A percentile compares a stretch with the other conserved stretches of the same genome.
phyloP scores from a whole-genome alignment of 2,797 vertebrate genomes.

The Phaenicophaeus curvirostris region DNA sequence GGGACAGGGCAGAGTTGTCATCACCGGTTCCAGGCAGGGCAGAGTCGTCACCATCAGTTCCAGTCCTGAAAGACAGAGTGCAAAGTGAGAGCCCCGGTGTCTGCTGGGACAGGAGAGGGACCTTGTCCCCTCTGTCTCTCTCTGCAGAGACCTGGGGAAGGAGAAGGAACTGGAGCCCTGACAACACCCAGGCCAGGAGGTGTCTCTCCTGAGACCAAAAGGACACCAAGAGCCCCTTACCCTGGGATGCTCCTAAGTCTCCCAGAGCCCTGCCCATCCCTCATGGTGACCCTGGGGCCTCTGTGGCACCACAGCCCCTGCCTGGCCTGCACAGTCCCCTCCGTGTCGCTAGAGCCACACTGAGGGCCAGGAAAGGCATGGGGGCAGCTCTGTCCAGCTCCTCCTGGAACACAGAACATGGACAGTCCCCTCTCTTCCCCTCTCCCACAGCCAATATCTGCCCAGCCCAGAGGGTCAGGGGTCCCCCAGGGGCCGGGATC shows the following conservation, averaged over 20 bases:
- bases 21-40: no score
- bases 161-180: neutral
- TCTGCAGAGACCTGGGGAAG: neutral
- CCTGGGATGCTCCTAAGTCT: neutral
- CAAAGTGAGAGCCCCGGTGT: no score
- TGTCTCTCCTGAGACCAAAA: neutral
- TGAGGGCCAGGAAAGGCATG: neutral
- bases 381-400: no score
- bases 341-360: neutral
- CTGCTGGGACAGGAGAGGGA: neutral
- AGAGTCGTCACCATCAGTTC: no score
- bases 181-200: neutral
- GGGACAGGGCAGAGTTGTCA: neutral
- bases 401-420: no score
- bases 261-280: neutral
- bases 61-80: neutral
- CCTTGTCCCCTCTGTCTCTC: neutral
- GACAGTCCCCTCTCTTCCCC: neutral
- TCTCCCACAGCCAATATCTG: neutral
- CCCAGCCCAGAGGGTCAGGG: no score
- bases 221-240: neutral
- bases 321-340: neutral
- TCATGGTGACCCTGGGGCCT: neutral
- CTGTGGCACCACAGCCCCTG: neutral
- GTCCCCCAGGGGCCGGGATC: neutral